A percentile compares a stretch with the other conserved stretches of the same genome.
Conservation (phyloP, 2,888 invertebrate species). For the Parochlus steinenii region DNA sequence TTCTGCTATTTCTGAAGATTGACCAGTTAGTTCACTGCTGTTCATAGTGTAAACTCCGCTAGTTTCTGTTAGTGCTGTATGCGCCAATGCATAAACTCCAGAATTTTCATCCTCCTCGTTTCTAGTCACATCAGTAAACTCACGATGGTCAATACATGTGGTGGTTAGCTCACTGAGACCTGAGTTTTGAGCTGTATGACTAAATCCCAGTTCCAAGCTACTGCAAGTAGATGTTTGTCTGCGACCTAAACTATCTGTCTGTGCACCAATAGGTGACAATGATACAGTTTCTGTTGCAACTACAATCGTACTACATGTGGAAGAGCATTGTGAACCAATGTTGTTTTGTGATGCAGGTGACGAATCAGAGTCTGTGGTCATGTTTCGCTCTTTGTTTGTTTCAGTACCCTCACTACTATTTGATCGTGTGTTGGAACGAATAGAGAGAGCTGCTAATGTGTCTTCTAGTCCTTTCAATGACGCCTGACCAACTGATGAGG, state of each 20-base stretch:
- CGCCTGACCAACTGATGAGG: slow-evolving; percentile 34
- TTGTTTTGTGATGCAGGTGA: slow-evolving; percentile 36
- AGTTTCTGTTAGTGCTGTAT: slow-evolving; percentile 60
- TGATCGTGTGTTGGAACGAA: slow-evolving; percentile 19
- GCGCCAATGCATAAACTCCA: slow-evolving; percentile 39
- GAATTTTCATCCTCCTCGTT: slow-evolving; percentile 29
- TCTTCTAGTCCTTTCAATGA: slow-evolving; percentile 30
- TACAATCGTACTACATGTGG: slow-evolving; percentile 76
- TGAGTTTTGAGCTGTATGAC: slow-evolving; percentile 76
- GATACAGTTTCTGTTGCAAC: slow-evolving; percentile 37
- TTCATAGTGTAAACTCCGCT: slow-evolving; percentile 74
- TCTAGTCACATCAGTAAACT: slow-evolving; percentile 20
- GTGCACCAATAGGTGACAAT: slow-evolving; percentile 21
- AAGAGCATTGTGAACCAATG: slow-evolving; percentile 68
- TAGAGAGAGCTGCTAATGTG: slow-evolving; percentile 30
- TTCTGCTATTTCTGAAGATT: slow-evolving; percentile 39
- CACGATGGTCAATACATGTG: slow-evolving; percentile 48
- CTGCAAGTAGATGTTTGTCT: slow-evolving; percentile 58
- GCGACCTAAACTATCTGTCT: slow-evolving; percentile 32
- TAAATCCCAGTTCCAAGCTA: slow-evolving; percentile 68
- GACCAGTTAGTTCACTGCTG: slow-evolving; percentile 40
- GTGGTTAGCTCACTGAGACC: slow-evolving; percentile 54
- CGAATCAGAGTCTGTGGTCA: slow-evolving; percentile 17
- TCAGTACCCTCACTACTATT: slow-evolving; percentile 17
- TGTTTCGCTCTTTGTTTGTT: slow-evolving; percentile 6